Conservation (phyloP, 2,888 invertebrate genomes). For the Oscheius myriophilus region DNA sequence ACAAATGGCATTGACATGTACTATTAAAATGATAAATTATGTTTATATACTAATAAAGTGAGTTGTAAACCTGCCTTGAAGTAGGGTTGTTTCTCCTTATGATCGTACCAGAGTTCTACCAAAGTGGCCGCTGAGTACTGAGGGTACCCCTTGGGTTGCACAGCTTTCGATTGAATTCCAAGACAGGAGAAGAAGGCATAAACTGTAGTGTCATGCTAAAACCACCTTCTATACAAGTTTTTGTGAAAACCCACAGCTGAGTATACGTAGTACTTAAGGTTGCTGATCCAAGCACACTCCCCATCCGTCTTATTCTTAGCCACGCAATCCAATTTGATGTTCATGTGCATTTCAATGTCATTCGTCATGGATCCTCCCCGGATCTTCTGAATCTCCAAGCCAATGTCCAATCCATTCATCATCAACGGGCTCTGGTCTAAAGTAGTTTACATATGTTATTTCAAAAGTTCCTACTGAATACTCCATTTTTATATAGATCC, state of each 20-base stretch:
- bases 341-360: conserved; percentile 51
- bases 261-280: conserved; percentile 49
- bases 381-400: conserved; percentile 42
- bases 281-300: conserved; percentile 50
- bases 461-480: conserved; percentile 37
- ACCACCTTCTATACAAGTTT: neutral
- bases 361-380: conserved; percentile 47
- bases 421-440: conserved; percentile 26
- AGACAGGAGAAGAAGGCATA: conserved; percentile 54
- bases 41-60: no score
- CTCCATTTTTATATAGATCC: conserved; percentile 50
- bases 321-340: conserved; percentile 39
- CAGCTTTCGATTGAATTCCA: conserved; percentile 40
- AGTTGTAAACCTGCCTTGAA: no score
- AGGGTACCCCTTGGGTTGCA: conserved; percentile 49
- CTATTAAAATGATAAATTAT: no score
- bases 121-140: conserved; percentile 51
- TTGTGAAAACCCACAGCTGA: conserved; percentile 39
- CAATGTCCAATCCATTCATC: conserved; percentile 45
- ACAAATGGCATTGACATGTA: no score
- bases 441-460: neutral
- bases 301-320: conserved; percentile 2
- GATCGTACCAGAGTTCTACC: conserved; percentile 49
- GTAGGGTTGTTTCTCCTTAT: conserved; percentile 31
- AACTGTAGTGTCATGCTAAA: conserved; percentile 58